Evolutionary conservation across 2,113 vertebrate species (phyloP), one percentile per base, ranked within the genome.

Genomic region (Laterallus jamaicensis): DNA sequence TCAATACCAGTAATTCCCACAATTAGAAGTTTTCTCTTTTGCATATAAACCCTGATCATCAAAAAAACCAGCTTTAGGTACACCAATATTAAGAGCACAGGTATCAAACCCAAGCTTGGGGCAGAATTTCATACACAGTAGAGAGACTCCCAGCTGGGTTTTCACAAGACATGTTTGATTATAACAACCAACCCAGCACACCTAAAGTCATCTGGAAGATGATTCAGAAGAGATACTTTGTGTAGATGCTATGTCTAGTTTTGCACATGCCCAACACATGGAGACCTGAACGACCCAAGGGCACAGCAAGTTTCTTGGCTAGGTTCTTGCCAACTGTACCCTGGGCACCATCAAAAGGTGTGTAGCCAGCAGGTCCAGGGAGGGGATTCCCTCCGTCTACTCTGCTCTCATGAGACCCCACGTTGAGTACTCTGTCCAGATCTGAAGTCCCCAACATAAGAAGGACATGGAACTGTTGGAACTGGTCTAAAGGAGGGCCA

Each of bases 191-290:
- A 32, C 22, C 37, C 67, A 66, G 20, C 42, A 19, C 26, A 44
- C 26, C 42, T 39, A 44, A 58, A 73, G 28, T 52, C 8, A 50
- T 37, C 32, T 20, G 22, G 74, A 66, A 52, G 50, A 44, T 5
- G 14, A 31, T 84, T 42, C 26, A 4, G 26, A 42, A 42, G 17
- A 32, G 35, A 37, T 21, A 10, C 16, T 24, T 58, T 11, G 25
- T 5, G 2, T 35, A 42, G 29, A 32, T 1, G 3, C n/a, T 4
- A 6, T 1, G 12, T 37, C 79, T 39, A 39, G 15, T 32, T 76
- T n/a, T 47, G 20, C 12, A 3, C 0, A 2, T 5, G 18, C 26
- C 66, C 88, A 37, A 17, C 0, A 3, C 28, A 10, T 42, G 42
- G 35, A 70, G 31, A 35, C 25, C 21, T 0, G 1, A 20, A 55